Evolutionary conservation across 2,113 vertebrate genomes (phyloP), one percentile per base, ranked within the genome.

Genomic region (Diglossa brunneiventris): DNA sequence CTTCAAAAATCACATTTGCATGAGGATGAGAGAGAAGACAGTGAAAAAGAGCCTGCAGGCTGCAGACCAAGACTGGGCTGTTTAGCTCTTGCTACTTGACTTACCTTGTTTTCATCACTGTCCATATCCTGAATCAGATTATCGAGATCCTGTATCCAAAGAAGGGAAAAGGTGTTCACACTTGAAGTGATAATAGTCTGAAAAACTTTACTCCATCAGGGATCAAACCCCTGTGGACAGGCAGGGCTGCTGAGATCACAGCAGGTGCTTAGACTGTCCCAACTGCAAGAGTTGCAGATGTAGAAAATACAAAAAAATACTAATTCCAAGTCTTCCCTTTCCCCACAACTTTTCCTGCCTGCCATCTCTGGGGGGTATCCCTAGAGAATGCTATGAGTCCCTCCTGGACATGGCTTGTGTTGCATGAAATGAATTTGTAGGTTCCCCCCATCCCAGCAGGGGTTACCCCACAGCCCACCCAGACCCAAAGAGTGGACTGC

Each of bases 81-180:
- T 50, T 89, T 8, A 69, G 63, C 18, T 84, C 39, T 50, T 81
- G 23, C 55, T 68, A 4, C 27, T 94, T 49, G 44, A 76, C 97
- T 91, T 96, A 99, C 99, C 98, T 99, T 99, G 94, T 97, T 99
- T 94, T 99, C 99, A 86, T 99, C 98, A 81, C 87, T 99, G 94
- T 99, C 99, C 82, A 98, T 98, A 76, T 99, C 99, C 96, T 99
- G 98, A 94, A 99, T 99, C 85, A 99, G 98, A 92, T 97, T 96
- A 90, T 99, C 99, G 11, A 99, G 97, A 76, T 99, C 99, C 98
- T 99, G 98, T 55, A 98, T 87, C 17, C 87, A 92, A 92, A 78
- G 59, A 94, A 97, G n/a, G 77, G 24, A 97, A 94, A 96, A 92
- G 7, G 6, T 35, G 26, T 70, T 90, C n/a, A 83, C 26, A 72